Conservation (phyloP, 2,888 invertebrate species). For the Myopa tessellatipennis region DNA sequence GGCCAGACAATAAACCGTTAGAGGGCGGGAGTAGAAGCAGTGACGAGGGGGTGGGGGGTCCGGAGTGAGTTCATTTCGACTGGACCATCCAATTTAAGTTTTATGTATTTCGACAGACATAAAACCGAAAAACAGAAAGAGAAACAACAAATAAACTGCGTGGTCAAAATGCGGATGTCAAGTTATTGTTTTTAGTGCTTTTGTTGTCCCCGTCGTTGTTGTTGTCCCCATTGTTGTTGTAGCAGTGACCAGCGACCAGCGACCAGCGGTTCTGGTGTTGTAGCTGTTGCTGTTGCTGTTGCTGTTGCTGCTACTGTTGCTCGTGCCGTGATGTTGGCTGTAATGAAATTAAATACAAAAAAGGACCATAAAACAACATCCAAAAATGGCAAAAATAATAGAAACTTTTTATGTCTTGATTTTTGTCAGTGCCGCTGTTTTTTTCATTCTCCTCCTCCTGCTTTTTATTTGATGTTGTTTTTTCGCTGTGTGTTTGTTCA, state of each 20-base stretch:
- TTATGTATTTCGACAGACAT: slow-evolving; percentile 9
- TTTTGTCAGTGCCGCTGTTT: slow-evolving; percentile 11
- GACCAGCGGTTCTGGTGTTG: neutral
- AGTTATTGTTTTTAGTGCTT: slow-evolving; percentile 40
- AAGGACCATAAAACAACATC: slow-evolving; percentile 30
- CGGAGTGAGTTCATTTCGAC: neutral
- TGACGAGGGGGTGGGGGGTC: neutral
- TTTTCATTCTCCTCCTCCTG: neutral
- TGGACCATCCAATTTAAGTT: slow-evolving; percentile 19
- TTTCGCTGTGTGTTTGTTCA: neutral
- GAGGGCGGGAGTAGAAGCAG: neutral
- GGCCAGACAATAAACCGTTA: too few species aligned
- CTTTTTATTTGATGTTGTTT: neutral
- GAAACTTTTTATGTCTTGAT: slow-evolving; percentile 28
- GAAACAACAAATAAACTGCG: slow-evolving; percentile 4
- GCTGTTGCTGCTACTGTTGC: slow-evolving; percentile 28
- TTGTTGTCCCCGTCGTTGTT: slow-evolving; percentile 38
- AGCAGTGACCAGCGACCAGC: too few species aligned
- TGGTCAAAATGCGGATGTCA: slow-evolving; percentile 16
- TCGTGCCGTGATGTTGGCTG: slow-evolving; percentile 38
- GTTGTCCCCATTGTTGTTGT: slow-evolving; percentile 29
- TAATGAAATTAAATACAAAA: slow-evolving; percentile 32
- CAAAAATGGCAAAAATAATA: slow-evolving; percentile 18
- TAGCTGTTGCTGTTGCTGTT: slow-evolving; percentile 22
- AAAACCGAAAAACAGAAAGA: slow-evolving; percentile 10